phyloP scores from a whole-genome alignment of 30 jellyfish, hydroid and myxozoan species.

The Mastigias papua region DNA sequence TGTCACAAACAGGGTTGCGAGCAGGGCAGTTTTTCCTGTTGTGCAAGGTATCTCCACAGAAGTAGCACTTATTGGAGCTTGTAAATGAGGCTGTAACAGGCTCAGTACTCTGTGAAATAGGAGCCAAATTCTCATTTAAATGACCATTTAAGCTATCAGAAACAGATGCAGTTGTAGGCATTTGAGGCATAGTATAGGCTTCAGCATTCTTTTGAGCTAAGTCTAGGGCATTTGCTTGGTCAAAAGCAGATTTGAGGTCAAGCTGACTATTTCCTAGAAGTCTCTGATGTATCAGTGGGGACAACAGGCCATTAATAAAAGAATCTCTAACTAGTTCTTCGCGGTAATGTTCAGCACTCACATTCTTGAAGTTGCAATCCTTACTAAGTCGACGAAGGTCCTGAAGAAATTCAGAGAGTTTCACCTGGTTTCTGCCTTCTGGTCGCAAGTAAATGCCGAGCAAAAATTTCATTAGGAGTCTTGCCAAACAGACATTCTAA shows the following conservation, averaged over 20 bases:
- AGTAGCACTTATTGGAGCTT: slow-evolving; percentile 19
- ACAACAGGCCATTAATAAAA: slow-evolving; percentile 62
- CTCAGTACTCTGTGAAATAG: not conserved
- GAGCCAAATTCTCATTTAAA: not conserved
- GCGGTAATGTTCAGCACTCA: slow-evolving; percentile 56
- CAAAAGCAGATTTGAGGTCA: slow-evolving; percentile 59
- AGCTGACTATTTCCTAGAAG: slow-evolving; percentile 62
- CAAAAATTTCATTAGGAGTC: slow-evolving; percentile 25
- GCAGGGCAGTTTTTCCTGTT: slow-evolving; percentile 48
- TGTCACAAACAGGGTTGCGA: slow-evolving; percentile 21
- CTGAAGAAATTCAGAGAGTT: slow-evolving; percentile 60
- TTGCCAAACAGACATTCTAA: not conserved
- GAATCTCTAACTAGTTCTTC: slow-evolving; percentile 73
- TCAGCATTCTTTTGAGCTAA: slow-evolving; percentile 54
- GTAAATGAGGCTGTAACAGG: slow-evolving; percentile 9
- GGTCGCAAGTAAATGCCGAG: slow-evolving; percentile 28
- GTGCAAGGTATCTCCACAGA: slow-evolving; percentile 40
- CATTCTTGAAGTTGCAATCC: slow-evolving; percentile 70
- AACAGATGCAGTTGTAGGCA: slow-evolving; percentile 8
- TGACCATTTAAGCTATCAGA: not conserved
- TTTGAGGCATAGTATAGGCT: slow-evolving; percentile 17
- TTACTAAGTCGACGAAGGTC: slow-evolving; percentile 54
- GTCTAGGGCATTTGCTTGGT: slow-evolving; percentile 66
- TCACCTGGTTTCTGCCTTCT: slow-evolving; percentile 62
- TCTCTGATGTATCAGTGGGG: slow-evolving; percentile 66